Percentiles rank a stretch among this genome's conserved stretches.
phyloP scores from a whole-genome alignment of 2,888 invertebrate genomes.

The Crossocerus cetratus region DNA sequence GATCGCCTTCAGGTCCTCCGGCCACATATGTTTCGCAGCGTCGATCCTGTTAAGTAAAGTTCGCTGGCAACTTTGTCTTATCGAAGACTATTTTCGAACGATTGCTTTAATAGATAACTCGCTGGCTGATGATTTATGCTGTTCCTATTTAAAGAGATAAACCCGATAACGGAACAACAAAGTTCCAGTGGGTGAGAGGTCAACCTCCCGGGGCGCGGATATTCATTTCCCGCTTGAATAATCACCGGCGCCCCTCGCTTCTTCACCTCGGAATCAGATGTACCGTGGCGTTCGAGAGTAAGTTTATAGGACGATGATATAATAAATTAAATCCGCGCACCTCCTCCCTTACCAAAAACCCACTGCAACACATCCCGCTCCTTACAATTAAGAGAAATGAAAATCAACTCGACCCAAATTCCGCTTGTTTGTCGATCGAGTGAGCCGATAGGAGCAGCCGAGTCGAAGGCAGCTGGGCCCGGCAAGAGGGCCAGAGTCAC shows the following conservation, averaged over 20 bases:
- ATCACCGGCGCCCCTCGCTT: slow-evolving; percentile 37
- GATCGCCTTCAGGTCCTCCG: slow-evolving; percentile 83
- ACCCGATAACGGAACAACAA: slow-evolving; percentile 1
- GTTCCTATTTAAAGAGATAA: not conserved
- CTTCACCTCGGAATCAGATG: not conserved
- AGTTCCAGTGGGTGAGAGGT: not conserved
- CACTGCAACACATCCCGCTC: no score
- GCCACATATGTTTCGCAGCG: slow-evolving; percentile 89
- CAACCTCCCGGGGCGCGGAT: not conserved
- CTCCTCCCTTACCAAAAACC: no score
- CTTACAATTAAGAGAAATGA: no score
- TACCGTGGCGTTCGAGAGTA: not conserved
- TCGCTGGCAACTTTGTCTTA: not conserved
- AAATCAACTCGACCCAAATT: no score
- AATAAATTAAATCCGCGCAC: no score
- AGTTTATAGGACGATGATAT: no score
- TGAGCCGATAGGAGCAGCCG: not conserved
- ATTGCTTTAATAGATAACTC: no score
- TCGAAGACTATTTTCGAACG: no score
- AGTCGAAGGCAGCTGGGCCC: not conserved
- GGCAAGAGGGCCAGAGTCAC: slow-evolving; percentile 29
- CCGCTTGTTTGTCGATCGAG: not conserved
- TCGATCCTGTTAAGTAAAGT: slow-evolving; percentile 79
- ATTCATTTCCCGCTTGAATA: slow-evolving; percentile 6
- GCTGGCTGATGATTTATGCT: not conserved